phyloP scores from a whole-genome alignment of 2,113 vertebrate genomes.

The Cheirogaleus medius region DNA sequence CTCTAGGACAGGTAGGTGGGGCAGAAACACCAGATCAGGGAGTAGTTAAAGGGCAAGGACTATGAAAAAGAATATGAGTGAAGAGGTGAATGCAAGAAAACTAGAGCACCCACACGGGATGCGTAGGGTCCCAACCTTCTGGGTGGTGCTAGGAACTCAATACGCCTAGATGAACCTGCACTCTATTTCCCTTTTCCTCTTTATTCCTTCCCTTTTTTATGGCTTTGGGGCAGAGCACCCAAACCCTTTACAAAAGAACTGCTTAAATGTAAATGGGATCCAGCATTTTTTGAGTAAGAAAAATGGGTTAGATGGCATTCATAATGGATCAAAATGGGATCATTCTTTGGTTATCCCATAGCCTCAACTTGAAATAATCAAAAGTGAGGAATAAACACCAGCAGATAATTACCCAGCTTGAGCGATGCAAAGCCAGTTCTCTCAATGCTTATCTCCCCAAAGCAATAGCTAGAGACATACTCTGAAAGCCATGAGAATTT shows the following conservation, averaged over 20 bases:
- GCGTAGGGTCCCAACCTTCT: fast-evolving
- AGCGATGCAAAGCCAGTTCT: neutral
- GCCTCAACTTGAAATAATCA: neutral
- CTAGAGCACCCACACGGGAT: fast-evolving
- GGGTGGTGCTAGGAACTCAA: neutral
- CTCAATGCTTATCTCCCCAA: neutral
- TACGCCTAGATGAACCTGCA: neutral
- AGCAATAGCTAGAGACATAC: neutral
- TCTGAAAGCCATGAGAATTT: neutral
- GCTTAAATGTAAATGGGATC: neutral
- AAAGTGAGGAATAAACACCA: neutral
- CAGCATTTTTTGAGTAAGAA: neutral
- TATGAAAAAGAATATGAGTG: neutral
- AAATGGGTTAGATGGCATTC: neutral
- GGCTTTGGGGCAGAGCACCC: neutral
- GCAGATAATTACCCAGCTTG: neutral
- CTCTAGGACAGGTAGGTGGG: neutral
- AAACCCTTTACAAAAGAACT: neutral
- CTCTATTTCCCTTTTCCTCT: neutral
- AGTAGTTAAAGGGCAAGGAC: neutral
- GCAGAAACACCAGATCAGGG: neutral
- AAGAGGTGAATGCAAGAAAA: neutral
- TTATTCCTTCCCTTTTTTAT: neutral
- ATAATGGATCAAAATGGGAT: neutral
- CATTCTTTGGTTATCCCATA: neutral